Evolutionary conservation across 1,140 invertebrate species (phyloP).

Genomic region (Platyscapa corneri): DNA sequence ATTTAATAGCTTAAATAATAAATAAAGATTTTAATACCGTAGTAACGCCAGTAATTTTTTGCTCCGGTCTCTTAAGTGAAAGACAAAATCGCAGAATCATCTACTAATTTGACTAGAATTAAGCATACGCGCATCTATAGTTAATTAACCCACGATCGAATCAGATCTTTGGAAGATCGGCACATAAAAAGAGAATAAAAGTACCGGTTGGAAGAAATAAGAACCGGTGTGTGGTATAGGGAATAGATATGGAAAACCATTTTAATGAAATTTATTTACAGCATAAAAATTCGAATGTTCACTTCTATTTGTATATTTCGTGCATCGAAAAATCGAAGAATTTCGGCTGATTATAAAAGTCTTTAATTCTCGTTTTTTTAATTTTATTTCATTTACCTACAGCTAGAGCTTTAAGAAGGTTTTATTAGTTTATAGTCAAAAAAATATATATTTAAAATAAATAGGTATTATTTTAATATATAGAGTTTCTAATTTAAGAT

Average conservation of each 20-base stretch:
- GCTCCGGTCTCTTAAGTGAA: too few species aligned
- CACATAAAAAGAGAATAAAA: conserved; percentile 46
- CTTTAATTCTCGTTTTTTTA: background rate
- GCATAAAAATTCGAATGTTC: background rate
- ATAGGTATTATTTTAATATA: too few species aligned
- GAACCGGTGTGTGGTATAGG: background rate
- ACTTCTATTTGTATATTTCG: background rate
- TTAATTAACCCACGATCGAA: conserved; percentile 58
- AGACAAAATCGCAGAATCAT: background rate
- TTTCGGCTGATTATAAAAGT: background rate
- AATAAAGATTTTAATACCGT: background rate
- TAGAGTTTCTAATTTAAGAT: too few species aligned
- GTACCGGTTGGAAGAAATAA: background rate
- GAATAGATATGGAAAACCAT: conserved; percentile 1
- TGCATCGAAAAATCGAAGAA: background rate
- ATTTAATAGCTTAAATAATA: background rate
- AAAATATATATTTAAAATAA: too few species aligned
- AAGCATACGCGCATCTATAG: conserved; percentile 51
- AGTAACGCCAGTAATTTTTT: background rate
- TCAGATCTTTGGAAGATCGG: conserved; percentile 38
- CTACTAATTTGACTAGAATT: conserved; percentile 58
- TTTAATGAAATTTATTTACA: background rate
- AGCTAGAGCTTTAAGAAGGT: too few species aligned
- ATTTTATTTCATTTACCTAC: too few species aligned
- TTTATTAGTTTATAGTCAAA: too few species aligned